Evolutionary conservation across 2,797 vertebrate genomes (phyloP).

Genomic region (Mallotus villosus): DNA sequence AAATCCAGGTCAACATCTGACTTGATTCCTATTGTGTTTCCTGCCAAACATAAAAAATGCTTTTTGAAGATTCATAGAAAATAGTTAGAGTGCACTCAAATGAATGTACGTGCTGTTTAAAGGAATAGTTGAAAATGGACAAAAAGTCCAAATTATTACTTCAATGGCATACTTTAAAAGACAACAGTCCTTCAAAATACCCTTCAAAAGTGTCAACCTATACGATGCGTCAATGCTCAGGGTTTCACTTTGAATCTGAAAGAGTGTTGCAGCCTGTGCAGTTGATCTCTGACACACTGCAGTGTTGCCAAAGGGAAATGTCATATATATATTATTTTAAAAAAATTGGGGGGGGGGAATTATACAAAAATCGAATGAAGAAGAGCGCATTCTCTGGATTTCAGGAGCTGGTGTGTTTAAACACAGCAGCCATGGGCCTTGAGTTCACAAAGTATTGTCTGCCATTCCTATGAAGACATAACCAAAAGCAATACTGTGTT

Average conservation of each 20-base stretch:
- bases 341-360: too few relatives aligned
- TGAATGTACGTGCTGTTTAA: conserved; percentile 5
- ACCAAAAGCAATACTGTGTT: conserved; percentile 69
- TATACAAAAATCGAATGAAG: conserved; percentile 31
- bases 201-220: background rate
- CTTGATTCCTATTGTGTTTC: conserved; percentile 45
- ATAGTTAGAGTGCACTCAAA: background rate
- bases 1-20: conserved; percentile 21
- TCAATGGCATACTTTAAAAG: conserved; percentile 27
- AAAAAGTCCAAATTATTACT: conserved; percentile 15
- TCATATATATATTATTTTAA: too few relatives aligned
- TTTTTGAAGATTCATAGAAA: background rate
- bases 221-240: background rate
- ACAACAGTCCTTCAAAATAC: conserved; percentile 3
- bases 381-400: background rate
- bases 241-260: conserved; percentile 31
- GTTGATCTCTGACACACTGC: too few relatives aligned
- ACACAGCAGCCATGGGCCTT: conserved; percentile 33
- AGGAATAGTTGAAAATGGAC: background rate
- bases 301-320: too few relatives aligned
- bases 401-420: conserved; percentile 19
- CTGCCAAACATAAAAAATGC: background rate
- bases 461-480: conserved; percentile 69
- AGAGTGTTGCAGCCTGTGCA: conserved; percentile 3
- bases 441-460: conserved; percentile 66